A percentile compares a stretch with the other conserved stretches of the same genome.
phyloP scores from a whole-genome alignment of 2,888 invertebrate genomes.

The Disparrhopalites patrizii region DNA sequence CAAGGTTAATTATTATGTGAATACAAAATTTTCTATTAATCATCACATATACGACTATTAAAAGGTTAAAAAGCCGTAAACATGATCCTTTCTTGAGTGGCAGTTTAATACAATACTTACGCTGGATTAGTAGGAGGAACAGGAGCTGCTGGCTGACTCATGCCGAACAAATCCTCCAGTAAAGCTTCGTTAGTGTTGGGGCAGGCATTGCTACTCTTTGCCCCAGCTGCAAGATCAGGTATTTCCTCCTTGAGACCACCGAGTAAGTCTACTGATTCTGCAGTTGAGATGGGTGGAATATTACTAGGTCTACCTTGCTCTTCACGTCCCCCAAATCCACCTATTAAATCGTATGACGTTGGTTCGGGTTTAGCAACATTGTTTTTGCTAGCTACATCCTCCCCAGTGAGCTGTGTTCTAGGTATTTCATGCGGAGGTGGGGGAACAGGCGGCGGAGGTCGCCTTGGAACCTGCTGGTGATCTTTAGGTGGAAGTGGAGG shows the following conservation, averaged over 20 bases:
- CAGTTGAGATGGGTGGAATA: not conserved
- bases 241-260: conserved; percentile 21
- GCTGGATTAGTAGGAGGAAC: too few species aligned
- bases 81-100: too few species aligned
- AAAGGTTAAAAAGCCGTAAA: too few species aligned
- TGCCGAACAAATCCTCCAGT: conserved; percentile 42
- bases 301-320: not conserved
- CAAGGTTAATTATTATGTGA: not conserved
- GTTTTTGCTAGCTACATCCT: not conserved
- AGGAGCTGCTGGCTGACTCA: conserved; percentile 12
- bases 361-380: conserved; percentile 4
- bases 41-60: not conserved
- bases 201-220: conserved; percentile 1
- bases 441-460: conserved; percentile 18
- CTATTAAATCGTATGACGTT: conserved; percentile 19
- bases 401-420: conserved; percentile 31
- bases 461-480: conserved; percentile 28
- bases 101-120: too few species aligned
- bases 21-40: not conserved
- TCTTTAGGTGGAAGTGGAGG: conserved; percentile 27
- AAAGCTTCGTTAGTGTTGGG: conserved; percentile 18
- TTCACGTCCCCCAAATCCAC: conserved; percentile 7
- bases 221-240: conserved; percentile 5
- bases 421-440: conserved; percentile 24
- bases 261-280: conserved; percentile 9